These are phyloP conservation scores for Drosophila nannoptera DNA, from an alignment of 1,140 invertebrate species.

Conservation along the genomic window DNA sequence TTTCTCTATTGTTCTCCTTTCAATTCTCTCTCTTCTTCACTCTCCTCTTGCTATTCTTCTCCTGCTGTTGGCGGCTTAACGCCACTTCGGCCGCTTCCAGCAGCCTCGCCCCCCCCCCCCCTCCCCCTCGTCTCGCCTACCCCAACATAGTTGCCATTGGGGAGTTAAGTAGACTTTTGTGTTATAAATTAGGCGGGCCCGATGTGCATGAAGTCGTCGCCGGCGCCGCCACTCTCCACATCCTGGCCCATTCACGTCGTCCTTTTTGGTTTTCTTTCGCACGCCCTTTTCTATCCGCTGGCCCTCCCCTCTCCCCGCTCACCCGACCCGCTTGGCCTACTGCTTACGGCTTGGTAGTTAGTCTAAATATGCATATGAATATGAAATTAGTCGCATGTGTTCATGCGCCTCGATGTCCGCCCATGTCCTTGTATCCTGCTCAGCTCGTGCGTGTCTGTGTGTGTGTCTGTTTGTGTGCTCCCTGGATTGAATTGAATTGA, in stretches of 20 bases:
- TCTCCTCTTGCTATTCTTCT: too few species aligned
- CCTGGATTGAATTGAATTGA: slow-evolving; percentile 56
- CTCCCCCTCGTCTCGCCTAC: not conserved
- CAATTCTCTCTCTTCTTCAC: too few species aligned
- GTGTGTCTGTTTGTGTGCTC: not conserved
- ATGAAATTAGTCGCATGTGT: slow-evolving; percentile 74
- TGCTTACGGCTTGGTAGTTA: slow-evolving; percentile 49
- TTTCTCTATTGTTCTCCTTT: not conserved
- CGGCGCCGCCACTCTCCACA: not conserved
- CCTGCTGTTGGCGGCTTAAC: slow-evolving; percentile 54
- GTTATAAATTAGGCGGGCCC: slow-evolving; percentile 71
- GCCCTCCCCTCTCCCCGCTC: slow-evolving; percentile 6
- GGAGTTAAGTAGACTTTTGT: slow-evolving; percentile 73
- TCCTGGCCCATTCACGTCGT: slow-evolving; percentile 14
- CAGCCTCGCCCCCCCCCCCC: not conserved
- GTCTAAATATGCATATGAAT: slow-evolving; percentile 76
- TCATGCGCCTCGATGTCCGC: slow-evolving; percentile 20
- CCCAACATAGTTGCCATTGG: slow-evolving; percentile 49
- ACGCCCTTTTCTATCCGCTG: not conserved
- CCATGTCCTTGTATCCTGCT: slow-evolving; percentile 7
- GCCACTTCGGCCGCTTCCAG: not conserved
- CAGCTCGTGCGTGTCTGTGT: not conserved
- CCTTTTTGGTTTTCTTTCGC: slow-evolving; percentile 42
- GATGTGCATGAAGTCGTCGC: slow-evolving; percentile 50
- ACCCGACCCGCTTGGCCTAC: too few species aligned